phyloP scores from a whole-genome alignment of 2,797 vertebrate genomes.

The Poecilia wingei region DNA sequence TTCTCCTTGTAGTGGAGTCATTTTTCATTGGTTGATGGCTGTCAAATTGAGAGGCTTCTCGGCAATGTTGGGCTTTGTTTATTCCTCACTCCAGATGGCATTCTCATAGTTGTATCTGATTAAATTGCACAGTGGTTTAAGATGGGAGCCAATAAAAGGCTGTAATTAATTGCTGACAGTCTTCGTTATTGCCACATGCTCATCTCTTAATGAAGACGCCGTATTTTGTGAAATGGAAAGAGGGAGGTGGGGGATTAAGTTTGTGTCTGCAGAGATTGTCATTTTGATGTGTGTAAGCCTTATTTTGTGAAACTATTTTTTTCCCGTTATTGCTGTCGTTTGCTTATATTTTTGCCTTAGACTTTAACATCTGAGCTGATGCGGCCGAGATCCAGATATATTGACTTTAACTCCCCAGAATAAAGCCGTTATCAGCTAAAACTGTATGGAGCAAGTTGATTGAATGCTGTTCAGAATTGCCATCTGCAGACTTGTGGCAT shows the following conservation, averaged over 20 bases:
- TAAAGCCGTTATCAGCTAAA: not conserved
- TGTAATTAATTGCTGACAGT: constrained; percentile 54
- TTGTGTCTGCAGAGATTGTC: not conserved
- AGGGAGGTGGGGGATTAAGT: not conserved
- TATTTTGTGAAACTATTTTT: constrained; percentile 5
- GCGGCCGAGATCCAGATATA: not conserved
- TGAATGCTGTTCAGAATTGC: not conserved
- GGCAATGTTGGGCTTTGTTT: constrained; percentile 44
- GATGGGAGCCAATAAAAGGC: constrained; percentile 49
- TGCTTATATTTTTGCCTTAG: not conserved
- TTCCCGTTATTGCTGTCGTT: not conserved
- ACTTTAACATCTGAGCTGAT: not conserved
- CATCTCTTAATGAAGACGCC: constrained; percentile 26
- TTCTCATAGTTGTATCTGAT: constrained; percentile 51
- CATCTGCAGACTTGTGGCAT: not conserved
- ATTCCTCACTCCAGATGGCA: constrained; percentile 58
- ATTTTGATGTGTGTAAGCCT: not conserved
- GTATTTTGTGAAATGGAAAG: constrained; percentile 14
- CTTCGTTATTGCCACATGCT: constrained; percentile 41
- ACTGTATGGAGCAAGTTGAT: not conserved
- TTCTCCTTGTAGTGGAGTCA: constrained; percentile 38
- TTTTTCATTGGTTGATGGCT: constrained; percentile 59
- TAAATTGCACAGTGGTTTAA: constrained; percentile 53
- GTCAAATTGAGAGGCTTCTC: constrained; percentile 48
- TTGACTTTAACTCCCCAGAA: not conserved